These are phyloP conservation scores for Dendronephthya gigantea DNA, from an alignment of 64 coral and sea anemone species.

Conservation along the genomic window DNA sequence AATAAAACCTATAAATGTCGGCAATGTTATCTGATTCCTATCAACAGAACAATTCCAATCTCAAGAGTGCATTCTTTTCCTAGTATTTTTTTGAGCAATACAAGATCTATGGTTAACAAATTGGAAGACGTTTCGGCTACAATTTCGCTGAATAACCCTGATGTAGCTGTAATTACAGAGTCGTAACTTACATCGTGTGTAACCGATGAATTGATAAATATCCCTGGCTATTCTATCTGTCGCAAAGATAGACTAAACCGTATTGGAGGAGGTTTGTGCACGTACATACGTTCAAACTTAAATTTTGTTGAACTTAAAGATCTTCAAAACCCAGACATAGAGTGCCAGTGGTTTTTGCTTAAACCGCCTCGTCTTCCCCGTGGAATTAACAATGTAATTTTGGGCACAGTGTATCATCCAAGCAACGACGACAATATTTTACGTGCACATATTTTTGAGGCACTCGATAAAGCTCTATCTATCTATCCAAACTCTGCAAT, in stretches of 20 bases:
- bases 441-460: neutral
- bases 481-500: neutral
- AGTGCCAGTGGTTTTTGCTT: neutral
- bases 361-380: neutral
- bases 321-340: conserved; percentile 2
- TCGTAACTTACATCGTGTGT: conserved; percentile 21
- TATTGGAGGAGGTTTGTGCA: conserved; percentile 24
- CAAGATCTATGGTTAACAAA: conserved; percentile 28
- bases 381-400: neutral
- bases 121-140: conserved; percentile 17
- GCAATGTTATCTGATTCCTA: too few relatives aligned
- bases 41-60: neutral
- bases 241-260: conserved; percentile 28
- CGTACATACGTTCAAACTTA: conserved; percentile 6
- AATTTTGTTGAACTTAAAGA: neutral
- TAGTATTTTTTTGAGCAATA: conserved; percentile 23
- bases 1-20: too few relatives aligned
- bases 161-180: conserved; percentile 39
- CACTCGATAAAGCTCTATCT: neutral
- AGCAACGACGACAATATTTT: neutral
- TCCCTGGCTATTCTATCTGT: neutral
- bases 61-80: neutral
- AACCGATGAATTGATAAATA: neutral
- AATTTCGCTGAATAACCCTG: neutral
- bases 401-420: conserved; percentile 25